Percentiles rank a stretch among this genome's conserved stretches.
Evolutionary conservation across 2,113 vertebrate genomes (phyloP).

Genomic region (Psittacula cyanocephala): DNA sequence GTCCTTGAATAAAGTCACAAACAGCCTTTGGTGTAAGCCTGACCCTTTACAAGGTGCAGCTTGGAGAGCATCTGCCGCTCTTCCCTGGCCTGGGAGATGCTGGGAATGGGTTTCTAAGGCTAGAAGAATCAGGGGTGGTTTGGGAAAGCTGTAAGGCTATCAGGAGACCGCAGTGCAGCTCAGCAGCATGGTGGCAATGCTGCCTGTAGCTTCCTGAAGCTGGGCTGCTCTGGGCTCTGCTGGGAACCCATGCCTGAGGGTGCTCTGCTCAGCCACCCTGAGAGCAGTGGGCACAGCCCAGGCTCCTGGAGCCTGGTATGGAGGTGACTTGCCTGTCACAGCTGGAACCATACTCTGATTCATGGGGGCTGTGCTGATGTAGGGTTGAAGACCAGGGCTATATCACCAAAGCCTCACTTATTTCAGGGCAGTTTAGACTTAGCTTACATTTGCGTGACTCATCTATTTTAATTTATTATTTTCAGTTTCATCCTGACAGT

Average conservation of each 20-base stretch:
- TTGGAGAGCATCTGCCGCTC: background rate
- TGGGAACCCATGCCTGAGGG: accelerated
- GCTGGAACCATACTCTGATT: background rate
- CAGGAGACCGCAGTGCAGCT: background rate
- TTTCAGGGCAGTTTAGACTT: background rate
- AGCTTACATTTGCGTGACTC: background rate
- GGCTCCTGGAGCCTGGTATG: background rate
- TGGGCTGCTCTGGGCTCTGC: background rate
- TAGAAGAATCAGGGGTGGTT: background rate
- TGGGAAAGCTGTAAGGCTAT: background rate
- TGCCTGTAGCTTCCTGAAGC: background rate
- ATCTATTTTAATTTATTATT: background rate
- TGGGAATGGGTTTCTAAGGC: background rate
- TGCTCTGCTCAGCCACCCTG: background rate
- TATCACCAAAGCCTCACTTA: background rate
- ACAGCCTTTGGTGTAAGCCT: background rate
- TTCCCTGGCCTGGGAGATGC: background rate
- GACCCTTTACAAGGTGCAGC: background rate
- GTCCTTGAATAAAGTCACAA: background rate
- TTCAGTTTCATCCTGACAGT: background rate
- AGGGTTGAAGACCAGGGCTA: background rate
- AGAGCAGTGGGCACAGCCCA: background rate
- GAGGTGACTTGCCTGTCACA: accelerated
- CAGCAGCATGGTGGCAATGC: accelerated
- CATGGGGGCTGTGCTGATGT: accelerated